Evolutionary conservation across 2,797 vertebrate genomes (phyloP).

Genomic region (Sphenodon punctatus): DNA sequence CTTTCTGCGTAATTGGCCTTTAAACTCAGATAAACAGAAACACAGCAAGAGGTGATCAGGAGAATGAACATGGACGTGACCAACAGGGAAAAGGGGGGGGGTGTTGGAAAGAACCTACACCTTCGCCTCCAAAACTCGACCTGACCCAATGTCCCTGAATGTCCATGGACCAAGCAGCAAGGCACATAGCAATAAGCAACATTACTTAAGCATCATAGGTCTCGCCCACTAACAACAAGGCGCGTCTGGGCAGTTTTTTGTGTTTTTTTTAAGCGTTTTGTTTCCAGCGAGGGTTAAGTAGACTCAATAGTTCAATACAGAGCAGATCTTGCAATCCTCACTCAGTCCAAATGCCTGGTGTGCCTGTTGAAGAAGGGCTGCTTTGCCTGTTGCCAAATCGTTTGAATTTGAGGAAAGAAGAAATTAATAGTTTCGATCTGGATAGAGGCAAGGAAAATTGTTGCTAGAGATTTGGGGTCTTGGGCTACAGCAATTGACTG

Average conservation of each 20-base stretch:
- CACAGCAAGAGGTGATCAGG: no score
- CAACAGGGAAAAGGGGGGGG: no score
- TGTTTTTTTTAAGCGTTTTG: not conserved
- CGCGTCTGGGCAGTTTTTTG: not conserved
- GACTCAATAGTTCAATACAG: not conserved
- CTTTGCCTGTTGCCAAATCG: not conserved
- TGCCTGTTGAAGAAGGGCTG: no score
- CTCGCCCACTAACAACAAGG: not conserved
- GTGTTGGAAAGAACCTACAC: no score
- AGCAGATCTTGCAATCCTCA: not conserved
- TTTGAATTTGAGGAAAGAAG: not conserved
- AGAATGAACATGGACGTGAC: no score
- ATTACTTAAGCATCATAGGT: not conserved
- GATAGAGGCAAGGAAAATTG: not conserved
- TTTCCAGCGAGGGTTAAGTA: not conserved
- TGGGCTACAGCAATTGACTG: not conserved
- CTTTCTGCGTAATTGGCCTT: conserved; percentile 36
- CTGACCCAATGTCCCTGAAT: not conserved
- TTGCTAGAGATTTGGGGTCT: not conserved
- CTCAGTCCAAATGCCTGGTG: no score
- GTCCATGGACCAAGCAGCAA: not conserved
- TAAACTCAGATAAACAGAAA: not conserved
- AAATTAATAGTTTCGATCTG: not conserved
- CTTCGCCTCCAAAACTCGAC: no score
- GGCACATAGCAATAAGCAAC: not conserved